phyloP scores from a whole-genome alignment of 1,140 invertebrate species.

The Halyomorpha halys region DNA sequence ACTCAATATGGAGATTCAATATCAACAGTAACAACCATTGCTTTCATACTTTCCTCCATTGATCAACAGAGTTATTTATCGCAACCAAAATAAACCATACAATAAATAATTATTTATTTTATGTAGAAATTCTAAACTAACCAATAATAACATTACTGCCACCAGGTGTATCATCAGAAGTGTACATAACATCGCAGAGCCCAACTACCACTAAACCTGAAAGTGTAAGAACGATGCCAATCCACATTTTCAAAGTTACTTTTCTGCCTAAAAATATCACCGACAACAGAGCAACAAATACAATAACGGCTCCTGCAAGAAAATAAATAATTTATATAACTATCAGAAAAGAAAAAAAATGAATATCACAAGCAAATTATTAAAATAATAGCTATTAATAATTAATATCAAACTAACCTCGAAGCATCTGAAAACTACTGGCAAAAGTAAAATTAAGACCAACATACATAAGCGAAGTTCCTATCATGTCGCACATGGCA shows the following conservation, averaged over 20 bases:
- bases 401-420: constrained; percentile 48
- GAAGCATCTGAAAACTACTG: constrained; percentile 93
- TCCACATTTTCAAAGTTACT: constrained; percentile 64
- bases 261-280: constrained; percentile 71
- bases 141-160: constrained; percentile 72
- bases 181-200: constrained; percentile 52
- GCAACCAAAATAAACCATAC: no score
- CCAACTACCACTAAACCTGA: constrained; percentile 74
- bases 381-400: no score
- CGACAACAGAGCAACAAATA: constrained; percentile 86
- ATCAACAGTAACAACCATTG: no score
- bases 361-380: no score
- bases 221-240: constrained; percentile 71
- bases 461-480: constrained; percentile 79
- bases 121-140: no score
- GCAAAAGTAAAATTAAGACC: constrained; percentile 85
- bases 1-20: no score
- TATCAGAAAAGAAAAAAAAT: no score
- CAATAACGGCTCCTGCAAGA: constrained; percentile 67
- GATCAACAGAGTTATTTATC: no score
- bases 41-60: no score
- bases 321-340: neutral
- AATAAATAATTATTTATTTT: no score
- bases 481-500: constrained; percentile 73
- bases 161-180: constrained; percentile 40